Base-by-base conservation (phyloP, 2,113 vertebrate species). In the Mola mola region DNA sequence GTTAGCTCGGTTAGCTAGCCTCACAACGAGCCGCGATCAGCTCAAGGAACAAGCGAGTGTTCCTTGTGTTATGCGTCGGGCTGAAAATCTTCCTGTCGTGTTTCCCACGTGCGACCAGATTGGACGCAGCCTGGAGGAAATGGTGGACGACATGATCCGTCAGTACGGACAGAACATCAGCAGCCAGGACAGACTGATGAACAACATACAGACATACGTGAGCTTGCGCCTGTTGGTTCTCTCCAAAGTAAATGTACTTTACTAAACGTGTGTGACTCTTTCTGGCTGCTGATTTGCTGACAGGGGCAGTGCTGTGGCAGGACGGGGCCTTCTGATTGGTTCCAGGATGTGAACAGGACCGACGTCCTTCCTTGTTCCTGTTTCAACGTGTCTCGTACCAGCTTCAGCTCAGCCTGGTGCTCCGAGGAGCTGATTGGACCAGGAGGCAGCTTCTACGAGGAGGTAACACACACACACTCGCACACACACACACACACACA, bases 321-420 rank as follows among this genome's bases (percentile, higher is more conserved):
- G 47, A 34, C 2, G 1, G 48, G 28, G 0, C 29, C 72, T 3
- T 17, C 46, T 17, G 87, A 92, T 61, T 92, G 91, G 91, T 31
- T 92, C 33, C 13, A 50, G 37, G 51, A 3, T 3, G 37, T 63
- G 44, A 65, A 69, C 17, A 13, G 1, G 3, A 19, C 2, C 0
- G 33, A 31, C 1, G 40, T 90, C 3, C 86, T 85, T 13, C 91
- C 91, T 0, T 92, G 90, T 64, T 90, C 89, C 29, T 91, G 90
- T 52, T 91, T 90, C 55, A 75, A n/a, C 2, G 31, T 2, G 0
- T 51, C 0, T 17, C 20, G 1, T 0, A 19, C 0, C 7, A 3
- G 10, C 19, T 70, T 48, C 2, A 69, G 74, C 21, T 77, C 33
- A 0, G 15, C 42, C 2, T 74, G 29, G 66, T 90, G 89, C 43